Conservation (phyloP, 2,113 vertebrate genomes). For the Orycteropus afer region DNA sequence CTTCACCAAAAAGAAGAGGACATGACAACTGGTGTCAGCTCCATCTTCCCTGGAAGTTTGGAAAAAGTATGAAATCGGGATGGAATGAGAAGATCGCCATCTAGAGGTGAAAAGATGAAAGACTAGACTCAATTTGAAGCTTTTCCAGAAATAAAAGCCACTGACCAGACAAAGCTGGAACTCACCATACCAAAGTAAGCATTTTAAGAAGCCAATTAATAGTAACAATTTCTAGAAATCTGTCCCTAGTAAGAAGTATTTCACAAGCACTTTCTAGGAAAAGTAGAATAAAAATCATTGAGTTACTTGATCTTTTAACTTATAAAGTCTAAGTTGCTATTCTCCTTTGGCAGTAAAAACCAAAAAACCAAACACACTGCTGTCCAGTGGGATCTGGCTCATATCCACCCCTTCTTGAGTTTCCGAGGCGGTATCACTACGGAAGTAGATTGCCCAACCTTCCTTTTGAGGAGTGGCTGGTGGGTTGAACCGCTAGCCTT, state of each 20-base stretch:
- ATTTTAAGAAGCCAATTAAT: background rate
- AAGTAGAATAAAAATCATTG: background rate
- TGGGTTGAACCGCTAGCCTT: too few relatives aligned
- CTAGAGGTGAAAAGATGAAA: constrained; percentile 48
- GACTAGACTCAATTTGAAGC: background rate
- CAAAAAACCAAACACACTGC: too few relatives aligned
- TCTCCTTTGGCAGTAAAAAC: background rate
- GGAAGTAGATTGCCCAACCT: too few relatives aligned
- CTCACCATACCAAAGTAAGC: background rate
- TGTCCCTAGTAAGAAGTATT: background rate
- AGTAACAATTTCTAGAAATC: background rate
- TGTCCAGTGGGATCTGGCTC: too few relatives aligned
- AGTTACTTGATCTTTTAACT: background rate
- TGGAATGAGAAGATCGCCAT: constrained; percentile 61
- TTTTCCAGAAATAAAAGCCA: background rate
- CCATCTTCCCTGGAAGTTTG: background rate
- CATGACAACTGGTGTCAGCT: background rate
- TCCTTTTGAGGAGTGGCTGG: too few relatives aligned
- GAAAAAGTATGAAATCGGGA: background rate
- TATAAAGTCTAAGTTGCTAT: background rate
- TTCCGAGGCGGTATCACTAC: too few relatives aligned
- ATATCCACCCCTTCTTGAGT: too few relatives aligned
- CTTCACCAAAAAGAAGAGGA: background rate
- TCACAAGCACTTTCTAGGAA: background rate
- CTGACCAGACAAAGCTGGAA: background rate